Evolutionary conservation across 2,113 vertebrate genomes (phyloP).

Genomic region (Corydoras maculifer): DNA sequence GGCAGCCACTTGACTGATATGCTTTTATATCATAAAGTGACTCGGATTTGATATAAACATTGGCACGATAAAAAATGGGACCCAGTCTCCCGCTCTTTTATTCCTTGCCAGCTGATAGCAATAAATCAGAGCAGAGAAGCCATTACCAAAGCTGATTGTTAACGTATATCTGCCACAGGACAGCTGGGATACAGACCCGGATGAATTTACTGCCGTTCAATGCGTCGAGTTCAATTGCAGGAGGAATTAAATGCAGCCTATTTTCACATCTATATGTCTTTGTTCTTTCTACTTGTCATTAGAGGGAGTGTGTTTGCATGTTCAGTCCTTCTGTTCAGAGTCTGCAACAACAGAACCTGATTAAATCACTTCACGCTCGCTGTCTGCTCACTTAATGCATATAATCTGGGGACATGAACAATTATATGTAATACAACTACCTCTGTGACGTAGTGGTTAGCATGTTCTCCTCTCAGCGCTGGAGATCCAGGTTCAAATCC

Average conservation of each 20-base stretch:
- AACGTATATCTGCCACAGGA: constrained; percentile 32
- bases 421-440: no score
- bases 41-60: constrained; percentile 67
- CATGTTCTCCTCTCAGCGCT: no score
- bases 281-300: constrained; percentile 1
- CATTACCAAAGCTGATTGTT: constrained; percentile 29
- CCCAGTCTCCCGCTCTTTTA: constrained; percentile 48
- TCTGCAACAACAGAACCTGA: no score
- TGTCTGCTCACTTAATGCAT: no score
- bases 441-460: no score
- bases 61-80: constrained; percentile 62
- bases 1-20: constrained; percentile 38
- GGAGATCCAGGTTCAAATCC: no score
- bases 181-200: constrained; percentile 27
- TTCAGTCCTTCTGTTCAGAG: no score
- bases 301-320: no score
- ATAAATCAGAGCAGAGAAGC: constrained; percentile 50
- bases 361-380: no score
- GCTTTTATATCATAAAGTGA: constrained; percentile 59
- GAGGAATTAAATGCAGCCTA: neutral
- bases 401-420: no score
- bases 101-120: constrained; percentile 59
- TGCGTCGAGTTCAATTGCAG: constrained; percentile 25
- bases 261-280: neutral
- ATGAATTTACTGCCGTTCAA: constrained; percentile 20